A percentile compares a stretch with the other conserved stretches of the same genome.
Evolutionary conservation across 2,113 vertebrate genomes (phyloP).

Genomic region (Asarcornis scutulata): DNA sequence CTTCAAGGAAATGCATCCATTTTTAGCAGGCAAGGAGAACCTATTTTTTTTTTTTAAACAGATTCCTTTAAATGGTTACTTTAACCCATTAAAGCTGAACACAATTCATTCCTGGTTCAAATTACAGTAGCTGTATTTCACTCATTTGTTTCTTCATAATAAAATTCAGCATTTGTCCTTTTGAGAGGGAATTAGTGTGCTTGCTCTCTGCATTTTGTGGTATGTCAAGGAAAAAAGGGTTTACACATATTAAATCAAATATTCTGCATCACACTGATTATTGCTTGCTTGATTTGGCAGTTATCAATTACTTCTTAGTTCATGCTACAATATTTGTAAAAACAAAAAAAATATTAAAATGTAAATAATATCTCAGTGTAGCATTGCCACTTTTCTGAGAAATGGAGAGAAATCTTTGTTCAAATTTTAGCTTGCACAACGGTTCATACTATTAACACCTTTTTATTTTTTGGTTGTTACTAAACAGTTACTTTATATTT

Average conservation of each 20-base stretch:
- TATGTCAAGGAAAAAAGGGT: not conserved
- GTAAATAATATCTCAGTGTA: not conserved
- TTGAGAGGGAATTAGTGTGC: not conserved
- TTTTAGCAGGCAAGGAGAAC: conserved; percentile 42
- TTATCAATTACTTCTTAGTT: not conserved
- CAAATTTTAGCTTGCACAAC: not conserved
- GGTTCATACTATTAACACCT: not conserved
- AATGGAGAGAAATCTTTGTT: not conserved
- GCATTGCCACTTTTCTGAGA: not conserved
- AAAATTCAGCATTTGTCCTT: not conserved
- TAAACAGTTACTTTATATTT: not conserved
- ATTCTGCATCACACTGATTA: accelerated
- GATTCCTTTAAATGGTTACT: not conserved
- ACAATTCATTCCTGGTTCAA: not conserved
- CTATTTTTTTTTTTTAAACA: not conserved
- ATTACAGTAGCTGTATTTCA: not conserved
- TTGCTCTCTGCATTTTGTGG: not conserved
- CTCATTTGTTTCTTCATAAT: not conserved
- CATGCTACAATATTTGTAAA: not conserved
- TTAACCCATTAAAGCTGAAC: not conserved
- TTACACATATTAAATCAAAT: not conserved
- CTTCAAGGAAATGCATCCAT: conserved; percentile 55
- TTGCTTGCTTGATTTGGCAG: not conserved
- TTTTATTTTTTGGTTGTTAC: not conserved
- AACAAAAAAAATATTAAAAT: not conserved